Conservation (phyloP, 2,113 vertebrate genomes). For the Narcine bancroftii region DNA sequence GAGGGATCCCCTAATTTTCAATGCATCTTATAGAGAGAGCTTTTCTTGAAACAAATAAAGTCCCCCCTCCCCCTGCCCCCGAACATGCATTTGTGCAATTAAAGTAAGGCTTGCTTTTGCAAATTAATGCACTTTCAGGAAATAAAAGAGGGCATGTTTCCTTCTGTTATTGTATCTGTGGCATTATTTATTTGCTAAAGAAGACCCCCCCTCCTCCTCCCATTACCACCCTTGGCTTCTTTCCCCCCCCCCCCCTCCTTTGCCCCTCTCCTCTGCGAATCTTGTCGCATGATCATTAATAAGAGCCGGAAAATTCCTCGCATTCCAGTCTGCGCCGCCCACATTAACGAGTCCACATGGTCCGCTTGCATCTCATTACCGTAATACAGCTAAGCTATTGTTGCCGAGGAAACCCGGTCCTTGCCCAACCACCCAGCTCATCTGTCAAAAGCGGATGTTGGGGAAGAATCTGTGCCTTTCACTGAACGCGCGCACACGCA, state of each 20-base stretch:
- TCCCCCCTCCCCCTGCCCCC: too few relatives aligned
- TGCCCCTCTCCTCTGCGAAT: slow-evolving; percentile 45
- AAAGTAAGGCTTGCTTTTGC: too few relatives aligned
- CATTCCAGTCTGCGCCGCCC: slow-evolving; percentile 61
- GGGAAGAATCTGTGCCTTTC: not conserved
- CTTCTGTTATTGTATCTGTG: not conserved
- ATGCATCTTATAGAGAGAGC: not conserved
- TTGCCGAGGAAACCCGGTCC: not conserved
- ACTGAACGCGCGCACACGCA: not conserved
- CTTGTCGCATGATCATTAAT: slow-evolving; percentile 58
- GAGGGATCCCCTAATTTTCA: slow-evolving; percentile 3
- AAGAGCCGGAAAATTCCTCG: slow-evolving; percentile 64
- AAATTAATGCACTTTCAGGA: not conserved
- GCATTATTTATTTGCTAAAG: not conserved
- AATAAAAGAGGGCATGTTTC: not conserved
- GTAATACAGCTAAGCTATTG: slow-evolving; percentile 54
- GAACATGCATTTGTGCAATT: too few relatives aligned
- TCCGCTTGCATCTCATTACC: slow-evolving; percentile 50
- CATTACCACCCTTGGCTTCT: not conserved
- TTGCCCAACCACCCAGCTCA: not conserved
- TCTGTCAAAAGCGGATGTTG: slow-evolving; percentile 20
- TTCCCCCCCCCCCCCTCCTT: slow-evolving; percentile 27
- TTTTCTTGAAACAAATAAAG: too few relatives aligned
- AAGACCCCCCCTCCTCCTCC: not conserved
- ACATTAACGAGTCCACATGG: slow-evolving; percentile 53